Conservation (phyloP, 1,140 invertebrate species). For the Penaeus japonicus region DNA sequence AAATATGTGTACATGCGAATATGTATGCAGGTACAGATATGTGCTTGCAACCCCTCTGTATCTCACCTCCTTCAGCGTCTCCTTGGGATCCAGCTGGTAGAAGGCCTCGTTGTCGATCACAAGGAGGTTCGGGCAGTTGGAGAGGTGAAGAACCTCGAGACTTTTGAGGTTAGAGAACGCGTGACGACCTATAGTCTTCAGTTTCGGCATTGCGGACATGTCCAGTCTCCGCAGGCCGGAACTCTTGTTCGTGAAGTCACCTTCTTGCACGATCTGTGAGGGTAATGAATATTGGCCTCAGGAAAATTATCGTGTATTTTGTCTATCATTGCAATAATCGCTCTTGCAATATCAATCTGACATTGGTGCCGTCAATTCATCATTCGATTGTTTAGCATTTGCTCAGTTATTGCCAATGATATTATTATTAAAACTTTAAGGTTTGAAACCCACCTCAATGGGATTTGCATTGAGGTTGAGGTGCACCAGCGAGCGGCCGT, state of each 20-base stretch:
- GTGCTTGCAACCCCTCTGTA: too few relatives aligned
- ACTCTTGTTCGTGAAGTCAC: conserved; percentile 10
- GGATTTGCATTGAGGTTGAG: conserved; percentile 50
- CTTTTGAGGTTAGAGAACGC: conserved; percentile 19
- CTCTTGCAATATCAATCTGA: too few relatives aligned
- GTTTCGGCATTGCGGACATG: conserved; percentile 25
- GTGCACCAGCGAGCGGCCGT: background rate
- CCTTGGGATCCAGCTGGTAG: background rate
- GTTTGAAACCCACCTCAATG: conserved; percentile 16
- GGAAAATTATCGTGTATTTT: background rate
- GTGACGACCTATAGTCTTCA: conserved; percentile 10
- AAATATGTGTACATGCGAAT: too few relatives aligned
- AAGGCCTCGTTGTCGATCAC: conserved; percentile 29
- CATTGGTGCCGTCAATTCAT: too few relatives aligned
- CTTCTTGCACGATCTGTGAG: conserved; percentile 16
- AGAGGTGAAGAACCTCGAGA: conserved; percentile 8
- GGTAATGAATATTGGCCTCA: background rate
- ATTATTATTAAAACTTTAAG: too few relatives aligned
- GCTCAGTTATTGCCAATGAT: background rate
- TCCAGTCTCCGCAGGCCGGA: background rate
- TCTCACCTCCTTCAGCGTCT: conserved; percentile 28
- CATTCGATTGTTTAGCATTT: too few relatives aligned
- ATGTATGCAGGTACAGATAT: too few relatives aligned
- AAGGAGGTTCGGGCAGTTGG: conserved; percentile 18
- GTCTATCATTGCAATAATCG: too few relatives aligned